Base-by-base conservation (phyloP, 1,140 invertebrate species). In the Daktulosphaira vitifoliae region DNA sequence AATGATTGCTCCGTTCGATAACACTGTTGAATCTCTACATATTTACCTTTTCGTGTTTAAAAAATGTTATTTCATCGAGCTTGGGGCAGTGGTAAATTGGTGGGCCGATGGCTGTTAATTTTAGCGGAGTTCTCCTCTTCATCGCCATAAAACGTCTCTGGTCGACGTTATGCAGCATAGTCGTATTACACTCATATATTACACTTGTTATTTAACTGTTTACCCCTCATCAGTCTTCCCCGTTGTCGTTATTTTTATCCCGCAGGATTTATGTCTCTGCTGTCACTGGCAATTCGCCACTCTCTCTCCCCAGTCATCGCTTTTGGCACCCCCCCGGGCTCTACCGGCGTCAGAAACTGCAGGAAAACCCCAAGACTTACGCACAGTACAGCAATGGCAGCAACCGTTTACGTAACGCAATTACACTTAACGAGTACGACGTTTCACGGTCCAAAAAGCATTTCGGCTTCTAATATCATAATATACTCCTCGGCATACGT, bases 331-430 rank as follows among this genome's bases (percentile, higher is more conserved):
- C 16, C 51, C 9, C 20, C 51, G 29, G 29, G 29, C 33, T 4
- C 23, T 11, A 9, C 49, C 8, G 1, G 1, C 51, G 51, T 37
- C 33, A 16, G 29, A 25, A 29, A n/a, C n/a, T 29, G 18, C 29
- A 16, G 16, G 18, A 5, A 15, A 15, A 22, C 16, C 37, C 16
- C 18, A 11, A 23, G 33, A 23, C 16, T 39, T 39, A 39, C 15
- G 5, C 5, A 26, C 2, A 13, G n/a, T 26, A 26, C 48, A 33
- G 23, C 13, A 33, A 11, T 11, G 11, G 29, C 29, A 33, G 38
- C 53, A 56, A 22, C 39, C 53, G 53, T 56, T 56, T 56, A 56
- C 53, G 53, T 56, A 56, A 56, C 53, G 53, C 53, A 56, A 56
- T 56, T 56, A 56, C 38, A 56, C 53, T 56, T 56, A 56, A 56